These are phyloP conservation scores for Oxyruncus cristatus DNA, from an alignment of 2,113 vertebrate genomes.

Conservation along the genomic window DNA sequence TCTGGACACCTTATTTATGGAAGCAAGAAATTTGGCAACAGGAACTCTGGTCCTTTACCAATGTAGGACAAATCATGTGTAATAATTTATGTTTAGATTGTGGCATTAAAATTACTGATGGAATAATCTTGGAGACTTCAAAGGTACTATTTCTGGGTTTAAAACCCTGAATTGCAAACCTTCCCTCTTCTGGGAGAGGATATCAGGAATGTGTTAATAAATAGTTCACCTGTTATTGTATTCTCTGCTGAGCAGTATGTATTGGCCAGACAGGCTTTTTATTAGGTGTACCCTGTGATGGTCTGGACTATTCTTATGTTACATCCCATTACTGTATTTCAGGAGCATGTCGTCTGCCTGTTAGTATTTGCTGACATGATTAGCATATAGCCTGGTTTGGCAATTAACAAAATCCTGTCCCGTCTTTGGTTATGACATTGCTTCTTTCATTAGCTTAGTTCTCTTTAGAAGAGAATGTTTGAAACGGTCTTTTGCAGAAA, in stretches of 20 bases:
- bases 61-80: neutral
- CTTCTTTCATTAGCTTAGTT: neutral
- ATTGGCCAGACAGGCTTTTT: neutral
- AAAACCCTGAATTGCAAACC: neutral
- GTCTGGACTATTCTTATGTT: neutral
- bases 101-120: neutral
- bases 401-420: neutral
- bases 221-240: neutral
- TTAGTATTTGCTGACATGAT: neutral
- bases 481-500: neutral
- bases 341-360: neutral
- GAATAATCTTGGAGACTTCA: neutral
- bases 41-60: neutral
- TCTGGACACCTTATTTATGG: neutral
- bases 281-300: neutral
- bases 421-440: neutral
- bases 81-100: neutral
- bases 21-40: neutral
- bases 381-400: neutral
- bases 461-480: neutral
- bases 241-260: neutral
- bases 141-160: neutral
- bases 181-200: neutral
- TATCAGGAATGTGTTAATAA: neutral
- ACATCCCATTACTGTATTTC: neutral